phyloP scores from a whole-genome alignment of 2,888 invertebrate species.

The Mythimna impura region DNA sequence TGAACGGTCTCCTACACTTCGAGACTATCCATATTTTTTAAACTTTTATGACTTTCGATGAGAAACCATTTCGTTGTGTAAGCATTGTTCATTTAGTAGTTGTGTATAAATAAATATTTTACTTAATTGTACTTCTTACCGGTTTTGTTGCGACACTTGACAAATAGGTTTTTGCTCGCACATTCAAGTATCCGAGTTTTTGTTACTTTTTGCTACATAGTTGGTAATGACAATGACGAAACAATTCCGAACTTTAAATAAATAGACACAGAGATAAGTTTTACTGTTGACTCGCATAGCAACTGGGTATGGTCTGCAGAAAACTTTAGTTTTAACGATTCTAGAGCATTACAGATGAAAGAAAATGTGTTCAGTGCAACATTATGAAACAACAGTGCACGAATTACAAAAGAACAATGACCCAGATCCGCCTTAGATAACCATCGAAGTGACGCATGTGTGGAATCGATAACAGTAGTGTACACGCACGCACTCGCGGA shows the following conservation, averaged over 20 bases:
- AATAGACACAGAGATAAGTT: constrained; percentile 47
- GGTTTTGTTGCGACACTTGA: constrained; percentile 61
- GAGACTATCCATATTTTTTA: constrained; percentile 30
- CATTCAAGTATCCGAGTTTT: constrained; percentile 69
- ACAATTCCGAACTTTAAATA: constrained; percentile 60
- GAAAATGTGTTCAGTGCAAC: constrained; percentile 66
- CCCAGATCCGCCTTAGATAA: constrained; percentile 89
- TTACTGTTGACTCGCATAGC: constrained; percentile 44
- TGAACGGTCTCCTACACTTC: constrained; percentile 44
- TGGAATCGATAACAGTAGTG: constrained; percentile 89
- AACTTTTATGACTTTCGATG: constrained; percentile 41
- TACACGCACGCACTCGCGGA: constrained; percentile 85
- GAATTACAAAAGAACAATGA: constrained; percentile 89
- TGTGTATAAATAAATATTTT: constrained; percentile 57
- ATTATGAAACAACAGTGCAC: constrained; percentile 73
- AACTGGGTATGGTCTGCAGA: constrained; percentile 26
- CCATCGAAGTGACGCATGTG: constrained; percentile 89
- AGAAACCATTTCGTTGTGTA: constrained; percentile 44
- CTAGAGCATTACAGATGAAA: constrained; percentile 52
- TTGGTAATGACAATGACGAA: constrained; percentile 54
- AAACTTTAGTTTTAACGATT: constrained; percentile 25
- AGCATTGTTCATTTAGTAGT: constrained; percentile 43
- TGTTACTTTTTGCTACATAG: constrained; percentile 66
- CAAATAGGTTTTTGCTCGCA: constrained; percentile 67
- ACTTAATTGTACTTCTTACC: constrained; percentile 60